Evolutionary conservation across 1,140 invertebrate genomes (phyloP), one percentile per base, ranked within the genome.

Genomic region (Maconellicoccus hirsutus): DNA sequence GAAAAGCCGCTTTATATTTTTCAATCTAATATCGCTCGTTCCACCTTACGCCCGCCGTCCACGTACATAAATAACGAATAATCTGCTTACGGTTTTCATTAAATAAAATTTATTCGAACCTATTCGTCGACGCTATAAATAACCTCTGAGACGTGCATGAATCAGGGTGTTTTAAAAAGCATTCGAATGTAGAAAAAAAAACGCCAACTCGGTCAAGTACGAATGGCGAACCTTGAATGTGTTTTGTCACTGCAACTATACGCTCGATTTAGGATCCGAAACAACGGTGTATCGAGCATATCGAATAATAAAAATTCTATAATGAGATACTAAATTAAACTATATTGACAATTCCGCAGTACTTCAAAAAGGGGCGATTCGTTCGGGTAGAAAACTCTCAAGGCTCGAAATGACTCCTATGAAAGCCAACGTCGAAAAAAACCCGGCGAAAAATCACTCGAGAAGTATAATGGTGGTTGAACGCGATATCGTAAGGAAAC

Each of bases 381-480:
- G n/a, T 52, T 52, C n/a, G 42, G n/a, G n/a, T 52, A 52, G n/a
- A 52, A 52, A 52, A 52, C 33, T 38, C 14, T 38, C 33, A 7
- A 7, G 6, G 33, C 6, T 38, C 14, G 14, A 14, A 52, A 52
- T 52, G 42, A 52, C 42, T 52, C 29, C 29, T 3, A 33, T 12
- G 29, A 33, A 33, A 33, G 42, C 42, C n/a, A 16, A 3, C 42
- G 16, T 16, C 12, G 42, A 52, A 52, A 52, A 52, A 52, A 16
- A 33, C 3, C 3, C 29, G 29, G 12, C 42, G 42, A 52, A 52
- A 66, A 66, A 23, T 66, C 61, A 23, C 21, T 66, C 22, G 61
- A 66, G 25, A 25, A 66, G 10, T 23, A 66, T 66, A 66, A 66
- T 66, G 61, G 61, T 66, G 21, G 61, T 66, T 2, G 61, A 66